Evolutionary conservation across 2,797 vertebrate species (phyloP), one percentile per base, ranked within the genome.

Genomic region (Tenualosa thibaudeaui): DNA sequence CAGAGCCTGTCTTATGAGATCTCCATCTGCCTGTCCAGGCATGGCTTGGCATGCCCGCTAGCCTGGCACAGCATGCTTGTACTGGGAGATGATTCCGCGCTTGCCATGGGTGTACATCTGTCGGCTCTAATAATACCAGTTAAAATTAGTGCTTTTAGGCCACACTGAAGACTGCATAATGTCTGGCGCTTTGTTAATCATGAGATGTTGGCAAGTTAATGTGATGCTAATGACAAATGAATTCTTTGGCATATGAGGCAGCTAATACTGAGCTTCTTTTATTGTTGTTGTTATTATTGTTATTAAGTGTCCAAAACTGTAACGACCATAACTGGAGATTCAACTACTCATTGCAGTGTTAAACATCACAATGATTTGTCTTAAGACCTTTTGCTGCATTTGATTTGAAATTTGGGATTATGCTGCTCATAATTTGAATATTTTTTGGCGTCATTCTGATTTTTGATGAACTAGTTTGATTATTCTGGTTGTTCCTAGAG

Each of bases 1-100:
- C 87, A 88, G 86, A 86, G 84, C 82, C 10, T 6, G 81, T 85
- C 84, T 89, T 85, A 71, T 17, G n/a, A 88, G 82, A 86, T 86
- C 88, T 85, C 86, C 65, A 82, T 75, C 87, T 82, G 88, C 81
- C 71, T 22, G 17, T 4, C 50, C 10, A 5, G 50, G 40, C 71
- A 43, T 78, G 37, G 37, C 68, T 43, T 78, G 71, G 71, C 71
- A 22, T 19, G 37, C 17, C 71, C 43, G 40, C 37, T 19, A 78
- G 71, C 40, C 71, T 78, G 71, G 71, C 71, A 78, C 37, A 46
- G 17, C 6, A 22, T 3, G 71, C 71, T 22, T 9, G 7, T 43
- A 22, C 71, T 78, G 17, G 71, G 40, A 43, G 40, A 78, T 22
- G 17, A 46, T 78, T 6, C 40, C 8, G 15, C 71, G 22, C 71